Evolutionary conservation across 2,113 vertebrate species (phyloP).

Genomic region (Syngnathoides biaculeatus): DNA sequence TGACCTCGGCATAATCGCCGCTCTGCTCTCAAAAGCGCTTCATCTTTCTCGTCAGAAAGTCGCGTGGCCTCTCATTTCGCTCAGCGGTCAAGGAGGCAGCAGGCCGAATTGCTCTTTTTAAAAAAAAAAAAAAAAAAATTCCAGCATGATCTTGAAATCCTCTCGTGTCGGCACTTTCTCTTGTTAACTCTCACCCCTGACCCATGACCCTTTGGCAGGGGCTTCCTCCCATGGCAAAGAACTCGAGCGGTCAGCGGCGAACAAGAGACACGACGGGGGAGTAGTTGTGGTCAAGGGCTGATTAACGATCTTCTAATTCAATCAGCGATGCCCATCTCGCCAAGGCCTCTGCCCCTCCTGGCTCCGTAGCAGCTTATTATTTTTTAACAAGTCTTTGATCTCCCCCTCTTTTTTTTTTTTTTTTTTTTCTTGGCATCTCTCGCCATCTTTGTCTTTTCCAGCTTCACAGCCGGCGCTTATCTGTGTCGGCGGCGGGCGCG

Average conservation of each 20-base stretch:
- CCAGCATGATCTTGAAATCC: constrained; percentile 33
- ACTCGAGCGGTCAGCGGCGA: background rate
- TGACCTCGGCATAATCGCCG: constrained; percentile 63
- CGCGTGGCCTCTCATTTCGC: constrained; percentile 45
- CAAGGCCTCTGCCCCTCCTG: constrained; percentile 75
- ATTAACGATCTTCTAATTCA: constrained; percentile 95
- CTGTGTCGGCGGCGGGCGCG: constrained; percentile 62
- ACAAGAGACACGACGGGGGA: constrained; percentile 69
- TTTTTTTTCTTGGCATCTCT: constrained; percentile 25
- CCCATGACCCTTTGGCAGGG: constrained; percentile 48
- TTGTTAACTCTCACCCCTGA: constrained; percentile 52
- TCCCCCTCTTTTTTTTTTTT: constrained; percentile 47
- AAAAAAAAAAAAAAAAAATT: too few species aligned
- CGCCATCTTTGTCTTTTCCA: constrained; percentile 39
- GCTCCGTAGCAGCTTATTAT: constrained; percentile 87
- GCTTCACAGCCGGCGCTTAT: constrained; percentile 56
- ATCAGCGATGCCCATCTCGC: constrained; percentile 84
- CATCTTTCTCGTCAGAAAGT: constrained; percentile 49
- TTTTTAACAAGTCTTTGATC: constrained; percentile 85
- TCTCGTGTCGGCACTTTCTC: constrained; percentile 10
- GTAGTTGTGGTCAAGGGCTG: constrained; percentile 76
- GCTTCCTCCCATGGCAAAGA: constrained; percentile 26
- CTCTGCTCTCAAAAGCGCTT: constrained; percentile 41
- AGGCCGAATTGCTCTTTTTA: constrained; percentile 49
- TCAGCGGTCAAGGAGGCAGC: constrained; percentile 21